phyloP scores from a whole-genome alignment of 2,113 vertebrate species.

The Scytalopus superciliaris region DNA sequence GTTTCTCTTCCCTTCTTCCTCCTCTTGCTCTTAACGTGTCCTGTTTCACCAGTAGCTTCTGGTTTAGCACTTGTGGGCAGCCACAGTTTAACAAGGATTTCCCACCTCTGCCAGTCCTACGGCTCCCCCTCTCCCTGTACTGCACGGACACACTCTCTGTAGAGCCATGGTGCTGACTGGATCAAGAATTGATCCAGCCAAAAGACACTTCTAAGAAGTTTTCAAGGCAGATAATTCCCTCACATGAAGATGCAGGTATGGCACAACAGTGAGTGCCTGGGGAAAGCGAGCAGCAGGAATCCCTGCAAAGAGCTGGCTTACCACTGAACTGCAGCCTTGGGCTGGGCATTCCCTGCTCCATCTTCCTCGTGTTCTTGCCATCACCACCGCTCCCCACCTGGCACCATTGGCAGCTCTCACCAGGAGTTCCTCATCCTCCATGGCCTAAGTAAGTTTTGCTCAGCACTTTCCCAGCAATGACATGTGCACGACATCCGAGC shows the following conservation, averaged over 20 bases:
- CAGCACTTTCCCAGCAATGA: not conserved
- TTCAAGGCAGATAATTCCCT: not conserved
- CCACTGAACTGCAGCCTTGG: not conserved
- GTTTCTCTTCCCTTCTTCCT: not conserved
- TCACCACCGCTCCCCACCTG: not conserved
- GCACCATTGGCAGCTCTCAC: not conserved
- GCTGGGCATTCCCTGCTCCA: not conserved
- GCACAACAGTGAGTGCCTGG: not conserved
- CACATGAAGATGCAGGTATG: not conserved
- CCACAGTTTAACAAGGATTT: not conserved
- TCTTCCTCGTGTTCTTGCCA: fast-evolving
- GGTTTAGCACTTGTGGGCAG: not conserved
- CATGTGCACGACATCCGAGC: not conserved
- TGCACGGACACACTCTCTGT: not conserved
- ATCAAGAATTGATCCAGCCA: not conserved
- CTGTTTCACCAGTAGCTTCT: not conserved
- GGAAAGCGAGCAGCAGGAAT: not conserved
- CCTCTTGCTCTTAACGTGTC: not conserved
- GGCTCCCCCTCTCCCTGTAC: not conserved
- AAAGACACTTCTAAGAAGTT: not conserved
- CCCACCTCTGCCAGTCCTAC: not conserved
- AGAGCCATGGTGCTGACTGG: not conserved
- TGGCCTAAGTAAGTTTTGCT: fast-evolving
- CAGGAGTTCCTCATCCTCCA: not conserved
- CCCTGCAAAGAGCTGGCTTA: not conserved